These are phyloP conservation scores for Schmidtea mediterranea DNA, from an alignment of 1,140 invertebrate genomes.

Conservation along the genomic window DNA sequence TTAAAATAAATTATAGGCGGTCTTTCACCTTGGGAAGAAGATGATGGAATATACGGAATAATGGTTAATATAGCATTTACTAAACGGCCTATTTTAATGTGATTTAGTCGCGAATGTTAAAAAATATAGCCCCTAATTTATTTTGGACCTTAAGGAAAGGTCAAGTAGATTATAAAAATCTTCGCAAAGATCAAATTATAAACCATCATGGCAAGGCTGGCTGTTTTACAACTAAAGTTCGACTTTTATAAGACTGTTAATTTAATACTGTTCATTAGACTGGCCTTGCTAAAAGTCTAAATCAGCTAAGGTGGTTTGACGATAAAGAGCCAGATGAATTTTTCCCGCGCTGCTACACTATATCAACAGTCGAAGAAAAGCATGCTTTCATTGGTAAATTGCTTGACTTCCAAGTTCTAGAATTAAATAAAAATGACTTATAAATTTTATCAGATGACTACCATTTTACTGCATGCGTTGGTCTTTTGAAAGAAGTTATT, in stretches of 20 bases:
- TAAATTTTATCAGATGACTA: constrained; percentile 40
- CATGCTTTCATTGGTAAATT: constrained; percentile 41
- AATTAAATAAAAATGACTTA: neutral
- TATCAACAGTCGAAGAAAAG: constrained; percentile 47
- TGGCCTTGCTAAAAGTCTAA: constrained; percentile 45
- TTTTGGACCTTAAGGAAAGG: constrained; percentile 60
- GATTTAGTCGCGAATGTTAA: constrained; percentile 18
- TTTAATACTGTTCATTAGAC: constrained; percentile 12
- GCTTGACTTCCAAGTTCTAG: neutral
- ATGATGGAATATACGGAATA: constrained; percentile 26
- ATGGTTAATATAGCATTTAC: constrained; percentile 21
- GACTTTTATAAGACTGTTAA: neutral
- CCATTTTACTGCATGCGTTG: constrained; percentile 54
- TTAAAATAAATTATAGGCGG: constrained; percentile 15
- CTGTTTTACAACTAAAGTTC: constrained; percentile 59
- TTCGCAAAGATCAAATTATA: constrained; percentile 38
- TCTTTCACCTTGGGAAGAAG: constrained; percentile 26
- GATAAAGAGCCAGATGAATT: constrained; percentile 45
- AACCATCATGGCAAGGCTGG: constrained; percentile 47
- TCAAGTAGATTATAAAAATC: constrained; percentile 39
- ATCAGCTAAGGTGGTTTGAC: constrained; percentile 65
- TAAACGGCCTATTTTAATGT: constrained; percentile 3
- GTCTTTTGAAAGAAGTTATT: constrained; percentile 45
- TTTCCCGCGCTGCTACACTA: constrained; percentile 51
- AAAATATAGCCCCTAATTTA: constrained; percentile 40